Conservation (phyloP, 2,888 invertebrate species). For the Hirtodrosophila trivittata region DNA sequence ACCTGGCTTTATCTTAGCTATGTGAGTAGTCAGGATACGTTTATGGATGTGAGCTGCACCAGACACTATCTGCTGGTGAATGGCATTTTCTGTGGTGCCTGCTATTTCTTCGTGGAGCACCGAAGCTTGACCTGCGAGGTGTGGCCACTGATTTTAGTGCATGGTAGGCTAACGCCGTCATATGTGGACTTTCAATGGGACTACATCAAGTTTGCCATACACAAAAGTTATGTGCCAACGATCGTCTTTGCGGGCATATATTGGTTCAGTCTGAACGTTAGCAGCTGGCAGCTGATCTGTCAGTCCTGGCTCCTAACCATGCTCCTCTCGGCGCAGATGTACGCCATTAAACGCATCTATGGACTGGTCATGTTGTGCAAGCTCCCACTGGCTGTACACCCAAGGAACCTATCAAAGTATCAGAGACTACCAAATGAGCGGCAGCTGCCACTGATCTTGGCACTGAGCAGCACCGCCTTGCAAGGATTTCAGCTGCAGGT, state of each 20-base stretch:
- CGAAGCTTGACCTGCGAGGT: rapidly evolving
- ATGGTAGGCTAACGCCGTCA: not conserved
- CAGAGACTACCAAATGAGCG: not conserved
- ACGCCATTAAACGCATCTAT: not conserved
- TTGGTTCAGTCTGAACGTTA: not conserved
- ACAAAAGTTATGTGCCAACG: not conserved
- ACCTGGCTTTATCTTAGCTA: slow-evolving; percentile 15
- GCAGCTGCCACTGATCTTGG: slow-evolving; percentile 4
- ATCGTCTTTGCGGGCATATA: not conserved
- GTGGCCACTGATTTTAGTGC: slow-evolving; percentile 4
- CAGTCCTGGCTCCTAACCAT: not conserved
- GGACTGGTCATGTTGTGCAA: not conserved
- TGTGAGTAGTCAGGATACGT: not conserved
- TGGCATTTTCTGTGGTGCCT: slow-evolving; percentile 4
- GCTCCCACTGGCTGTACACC: slow-evolving; percentile 9
- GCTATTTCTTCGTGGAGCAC: slow-evolving; percentile 11
- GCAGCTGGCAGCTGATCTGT: slow-evolving; percentile 3
- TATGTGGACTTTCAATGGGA: not conserved
- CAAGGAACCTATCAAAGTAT: not conserved
- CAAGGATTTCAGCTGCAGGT: slow-evolving; percentile 23
- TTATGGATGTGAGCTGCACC: not conserved
- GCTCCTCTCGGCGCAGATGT: slow-evolving; percentile 15
- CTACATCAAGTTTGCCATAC: not conserved
- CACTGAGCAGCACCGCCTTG: not conserved
- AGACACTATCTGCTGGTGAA: not conserved